Conservation (phyloP, 37 sponge, comb jelly and placozoan genomes). For the Aplysina aerophoba region DNA sequence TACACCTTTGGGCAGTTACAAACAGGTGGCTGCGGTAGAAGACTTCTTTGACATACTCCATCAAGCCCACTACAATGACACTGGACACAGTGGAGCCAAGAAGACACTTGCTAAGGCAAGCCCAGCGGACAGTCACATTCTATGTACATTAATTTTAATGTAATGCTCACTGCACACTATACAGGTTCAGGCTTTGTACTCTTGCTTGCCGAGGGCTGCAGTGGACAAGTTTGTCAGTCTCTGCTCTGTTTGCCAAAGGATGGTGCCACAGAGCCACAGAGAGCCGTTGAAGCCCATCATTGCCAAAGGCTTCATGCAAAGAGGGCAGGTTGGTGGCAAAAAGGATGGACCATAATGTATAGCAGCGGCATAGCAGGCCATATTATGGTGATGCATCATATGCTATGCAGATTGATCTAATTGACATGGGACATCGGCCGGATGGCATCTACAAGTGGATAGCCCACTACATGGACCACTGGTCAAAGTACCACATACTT, state of each 20-base stretch:
- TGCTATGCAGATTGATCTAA: slow-evolving; percentile 10
- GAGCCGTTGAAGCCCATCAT: neutral
- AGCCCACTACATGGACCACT: too few species aligned
- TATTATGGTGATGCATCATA: too few species aligned
- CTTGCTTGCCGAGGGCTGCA: neutral
- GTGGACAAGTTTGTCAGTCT: neutral
- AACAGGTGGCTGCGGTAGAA: too few species aligned
- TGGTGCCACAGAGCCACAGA: neutral
- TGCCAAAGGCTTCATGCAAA: slow-evolving; percentile 7
- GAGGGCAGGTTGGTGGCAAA: neutral
- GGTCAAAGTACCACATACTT: neutral
- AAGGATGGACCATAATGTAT: too few species aligned
- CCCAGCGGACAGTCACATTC: neutral
- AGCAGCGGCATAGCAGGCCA: too few species aligned
- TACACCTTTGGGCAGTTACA: too few species aligned
- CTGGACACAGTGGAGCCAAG: too few species aligned
- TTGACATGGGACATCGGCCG: slow-evolving; percentile 14
- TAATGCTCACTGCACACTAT: too few species aligned
- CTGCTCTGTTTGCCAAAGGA: too few species aligned
- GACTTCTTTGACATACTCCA: too few species aligned
- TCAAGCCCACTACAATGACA: too few species aligned
- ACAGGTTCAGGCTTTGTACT: slow-evolving; percentile 8
- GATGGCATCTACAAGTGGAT: neutral
- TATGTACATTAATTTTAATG: neutral
- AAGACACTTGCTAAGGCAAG: neutral